Conservation (phyloP, 2,888 invertebrate species). For the Stenolophus ochropezus region DNA sequence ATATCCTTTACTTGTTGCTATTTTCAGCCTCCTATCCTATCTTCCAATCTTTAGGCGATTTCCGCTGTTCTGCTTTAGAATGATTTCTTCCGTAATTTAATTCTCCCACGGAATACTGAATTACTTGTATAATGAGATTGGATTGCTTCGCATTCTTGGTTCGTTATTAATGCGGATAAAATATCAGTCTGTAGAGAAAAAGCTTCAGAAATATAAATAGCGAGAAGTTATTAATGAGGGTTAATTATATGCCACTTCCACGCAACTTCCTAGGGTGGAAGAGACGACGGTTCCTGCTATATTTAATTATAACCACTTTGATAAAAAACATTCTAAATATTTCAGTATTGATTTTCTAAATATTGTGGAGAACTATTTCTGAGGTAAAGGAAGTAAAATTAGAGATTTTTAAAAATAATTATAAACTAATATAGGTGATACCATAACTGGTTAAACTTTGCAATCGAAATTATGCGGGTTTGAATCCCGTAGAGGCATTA, state of each 20-base stretch:
- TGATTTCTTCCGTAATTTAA: conserved; percentile 11
- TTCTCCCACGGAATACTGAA: conserved; percentile 3
- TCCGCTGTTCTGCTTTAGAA: not conserved
- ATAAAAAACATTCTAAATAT: too few relatives aligned
- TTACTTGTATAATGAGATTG: conserved; percentile 15
- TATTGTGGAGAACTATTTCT: too few relatives aligned
- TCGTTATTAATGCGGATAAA: not conserved
- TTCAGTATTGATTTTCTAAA: too few relatives aligned
- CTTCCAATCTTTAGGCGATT: not conserved
- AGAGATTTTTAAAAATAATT: too few relatives aligned
- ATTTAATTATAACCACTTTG: not conserved
- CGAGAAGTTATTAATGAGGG: not conserved
- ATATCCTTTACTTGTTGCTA: not conserved
- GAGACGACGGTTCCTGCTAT: not conserved
- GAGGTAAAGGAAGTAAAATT: too few relatives aligned
- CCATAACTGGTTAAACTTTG: too few relatives aligned
- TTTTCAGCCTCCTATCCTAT: not conserved
- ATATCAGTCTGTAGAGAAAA: not conserved
- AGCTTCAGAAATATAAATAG: not conserved
- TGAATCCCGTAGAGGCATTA: too few relatives aligned
- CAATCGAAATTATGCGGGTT: too few relatives aligned
- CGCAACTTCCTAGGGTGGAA: not conserved
- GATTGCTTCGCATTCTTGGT: not conserved
- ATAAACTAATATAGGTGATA: too few relatives aligned
- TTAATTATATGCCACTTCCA: conserved; percentile 23